phyloP scores from a whole-genome alignment of 2,797 vertebrate species.

The Pristis pectinata region DNA sequence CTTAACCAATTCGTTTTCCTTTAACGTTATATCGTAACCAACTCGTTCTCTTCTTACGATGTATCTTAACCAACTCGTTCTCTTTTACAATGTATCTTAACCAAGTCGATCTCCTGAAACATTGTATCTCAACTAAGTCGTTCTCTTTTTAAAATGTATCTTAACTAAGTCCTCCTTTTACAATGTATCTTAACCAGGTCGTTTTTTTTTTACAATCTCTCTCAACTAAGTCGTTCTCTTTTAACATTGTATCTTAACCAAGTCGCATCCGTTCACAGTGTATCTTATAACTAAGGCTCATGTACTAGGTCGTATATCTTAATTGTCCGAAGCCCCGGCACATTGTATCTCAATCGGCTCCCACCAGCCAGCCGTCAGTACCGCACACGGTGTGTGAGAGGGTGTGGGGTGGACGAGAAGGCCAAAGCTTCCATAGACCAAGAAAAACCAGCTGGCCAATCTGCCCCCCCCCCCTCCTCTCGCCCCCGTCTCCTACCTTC shows the following conservation, averaged over 20 bases:
- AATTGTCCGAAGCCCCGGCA: neutral
- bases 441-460: conserved; percentile 61
- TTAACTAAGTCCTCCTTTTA: neutral
- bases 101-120: too few species aligned
- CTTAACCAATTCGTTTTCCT: too few species aligned
- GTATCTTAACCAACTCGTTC: too few species aligned
- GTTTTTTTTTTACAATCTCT: neutral
- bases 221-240: neutral
- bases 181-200: neutral
- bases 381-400: neutral
- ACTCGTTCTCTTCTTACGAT: too few species aligned
- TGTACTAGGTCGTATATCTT: neutral
- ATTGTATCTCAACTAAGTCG: too few species aligned
- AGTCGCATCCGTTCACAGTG: neutral
- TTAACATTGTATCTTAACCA: neutral
- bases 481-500: neutral
- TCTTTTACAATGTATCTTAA: too few species aligned
- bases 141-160: too few species aligned
- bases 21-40: too few species aligned
- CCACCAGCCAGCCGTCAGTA: too few species aligned
- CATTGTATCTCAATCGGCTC: neutral
- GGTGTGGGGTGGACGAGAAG: neutral
- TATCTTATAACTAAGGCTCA: neutral
- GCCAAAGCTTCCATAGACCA: conserved; percentile 67
- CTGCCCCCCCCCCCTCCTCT: conserved; percentile 16